Evolutionary conservation across 2,113 vertebrate species (phyloP), one percentile per base, ranked within the genome.

Genomic region (Pangasianodon hypophthalmus): DNA sequence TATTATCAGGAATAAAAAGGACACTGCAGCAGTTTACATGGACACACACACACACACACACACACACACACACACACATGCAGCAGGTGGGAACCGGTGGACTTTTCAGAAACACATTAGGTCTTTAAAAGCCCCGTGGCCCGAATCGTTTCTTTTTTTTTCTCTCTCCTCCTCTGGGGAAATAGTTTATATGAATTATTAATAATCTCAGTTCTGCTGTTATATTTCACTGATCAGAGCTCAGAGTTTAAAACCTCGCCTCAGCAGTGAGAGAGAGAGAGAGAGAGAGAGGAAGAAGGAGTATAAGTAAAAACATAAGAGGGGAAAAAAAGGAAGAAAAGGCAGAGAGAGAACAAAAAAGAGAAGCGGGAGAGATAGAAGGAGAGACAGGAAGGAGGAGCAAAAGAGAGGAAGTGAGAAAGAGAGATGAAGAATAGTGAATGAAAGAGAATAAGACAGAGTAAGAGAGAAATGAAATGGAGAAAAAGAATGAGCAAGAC

Each of bases 161-260:
- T 46, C 44, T 50, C 87, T 88, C 93, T 75, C 54, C 81, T 92
- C 60, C 81, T 88, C 73, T 29, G n/a, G 54, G 88, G 92, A 93
- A 91, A 92, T 92, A 87, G 86, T 81, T 32, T 92, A 92, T 92
- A 91, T 96, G 93, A 95, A 96, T 96, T 96, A 97, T 96, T 94
- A 93, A 96, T 95, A 92, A 92, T 92, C 90, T 93, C 95, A 92
- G 93, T 87, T 69, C 89, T 86, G 90, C 94, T 95, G 93, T 94
- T 94, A 93, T 94, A 92, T 94, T 95, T 95, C 91, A 95, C 89
- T 95, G 94, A 96, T 96, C 94, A 94, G 94, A 93, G 87, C 92
- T 93, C 54, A 93, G 94, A 93, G 87, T 92, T 93, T 93, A 95
- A 95, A 92, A 95, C 88, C 95, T 91, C 60, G 64, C 32, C 58